Percentiles rank a stretch among this genome's conserved stretches.
phyloP scores from a whole-genome alignment of 2,113 vertebrate species.

The Aptenodytes patagonicus region DNA sequence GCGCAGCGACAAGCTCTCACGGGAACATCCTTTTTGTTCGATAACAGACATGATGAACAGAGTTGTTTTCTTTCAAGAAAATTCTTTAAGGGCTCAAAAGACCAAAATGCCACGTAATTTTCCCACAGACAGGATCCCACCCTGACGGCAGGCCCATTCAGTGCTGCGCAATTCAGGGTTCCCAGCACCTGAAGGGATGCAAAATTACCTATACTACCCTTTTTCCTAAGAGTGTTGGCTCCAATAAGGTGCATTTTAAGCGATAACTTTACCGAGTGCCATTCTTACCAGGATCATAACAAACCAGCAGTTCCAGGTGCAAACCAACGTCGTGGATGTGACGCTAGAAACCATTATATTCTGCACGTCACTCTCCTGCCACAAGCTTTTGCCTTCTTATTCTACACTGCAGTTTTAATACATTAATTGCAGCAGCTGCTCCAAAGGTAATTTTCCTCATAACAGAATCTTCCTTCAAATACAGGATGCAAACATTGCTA shows the following conservation, averaged over 20 bases:
- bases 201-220: background rate
- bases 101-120: background rate
- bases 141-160: accelerated
- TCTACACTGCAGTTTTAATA: background rate
- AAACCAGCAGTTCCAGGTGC: background rate
- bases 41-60: background rate
- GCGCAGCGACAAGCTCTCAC: accelerated
- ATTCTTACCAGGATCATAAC: background rate
- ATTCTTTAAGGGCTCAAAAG: background rate
- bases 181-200: background rate
- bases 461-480: background rate
- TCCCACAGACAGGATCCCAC: too few relatives aligned
- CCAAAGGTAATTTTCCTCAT: background rate
- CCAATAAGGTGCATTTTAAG: background rate
- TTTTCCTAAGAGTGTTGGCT: background rate
- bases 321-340: background rate
- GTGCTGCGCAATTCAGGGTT: background rate
- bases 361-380: background rate
- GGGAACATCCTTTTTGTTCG: background rate
- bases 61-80: background rate
- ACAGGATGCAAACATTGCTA: background rate
- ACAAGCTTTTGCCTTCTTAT: background rate
- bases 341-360: background rate
- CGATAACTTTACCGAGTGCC: background rate
- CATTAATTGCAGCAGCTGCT: background rate